Conservation (phyloP, 2,888 invertebrate species). For the Catotricha subobsoleta region DNA sequence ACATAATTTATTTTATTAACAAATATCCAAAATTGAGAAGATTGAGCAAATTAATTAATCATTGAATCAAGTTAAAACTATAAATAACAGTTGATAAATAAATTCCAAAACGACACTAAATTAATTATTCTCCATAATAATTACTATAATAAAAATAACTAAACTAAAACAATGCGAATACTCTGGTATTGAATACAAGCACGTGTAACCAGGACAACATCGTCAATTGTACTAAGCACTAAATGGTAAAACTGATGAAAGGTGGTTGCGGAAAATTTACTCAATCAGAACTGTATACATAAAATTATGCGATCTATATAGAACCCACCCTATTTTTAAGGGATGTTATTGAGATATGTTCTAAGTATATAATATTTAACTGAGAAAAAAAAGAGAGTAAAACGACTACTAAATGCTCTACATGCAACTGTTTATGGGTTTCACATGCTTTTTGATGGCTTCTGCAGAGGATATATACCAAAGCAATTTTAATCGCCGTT, state of each 20-base stretch:
- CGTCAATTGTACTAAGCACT: slow-evolving; percentile 1
- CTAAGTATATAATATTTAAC: background rate
- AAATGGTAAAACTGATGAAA: background rate
- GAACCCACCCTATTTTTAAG: slow-evolving; percentile 4
- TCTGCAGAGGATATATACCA: too few species aligned
- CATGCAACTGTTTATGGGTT: too few species aligned
- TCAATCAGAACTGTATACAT: background rate
- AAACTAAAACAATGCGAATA: background rate
- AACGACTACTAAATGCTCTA: too few species aligned
- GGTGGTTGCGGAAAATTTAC: background rate
- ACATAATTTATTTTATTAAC: background rate
- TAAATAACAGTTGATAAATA: too few species aligned
- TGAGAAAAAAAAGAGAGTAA: too few species aligned
- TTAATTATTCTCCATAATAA: too few species aligned
- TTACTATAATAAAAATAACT: background rate
- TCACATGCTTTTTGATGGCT: too few species aligned
- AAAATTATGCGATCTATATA: background rate
- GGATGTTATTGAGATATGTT: slow-evolving; percentile 3
- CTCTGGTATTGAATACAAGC: background rate
- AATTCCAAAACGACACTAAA: too few species aligned
- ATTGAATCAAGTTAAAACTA: too few species aligned
- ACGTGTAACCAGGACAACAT: slow-evolving; percentile 2
- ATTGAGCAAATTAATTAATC: too few species aligned
- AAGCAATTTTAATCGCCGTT: too few species aligned
- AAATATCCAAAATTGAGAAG: too few species aligned